Percentiles rank a stretch among this genome's conserved stretches.
Conservation (phyloP, 2,797 vertebrate species). For the Salarias fasciatus region DNA sequence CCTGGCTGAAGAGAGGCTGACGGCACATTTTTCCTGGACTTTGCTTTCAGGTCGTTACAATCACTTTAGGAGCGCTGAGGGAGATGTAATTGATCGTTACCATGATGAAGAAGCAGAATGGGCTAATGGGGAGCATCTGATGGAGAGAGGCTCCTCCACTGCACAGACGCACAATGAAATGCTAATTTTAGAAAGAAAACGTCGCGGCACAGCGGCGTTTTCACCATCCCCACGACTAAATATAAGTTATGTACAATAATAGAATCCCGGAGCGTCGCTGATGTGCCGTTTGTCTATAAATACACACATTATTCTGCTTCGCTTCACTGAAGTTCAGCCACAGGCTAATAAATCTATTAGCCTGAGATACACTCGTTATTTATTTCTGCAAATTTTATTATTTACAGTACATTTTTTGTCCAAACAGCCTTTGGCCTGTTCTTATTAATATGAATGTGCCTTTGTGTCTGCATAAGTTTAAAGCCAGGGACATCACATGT, state of each 20-base stretch:
- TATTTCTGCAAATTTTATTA: conserved; percentile 17
- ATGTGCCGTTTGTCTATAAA: conserved; percentile 11
- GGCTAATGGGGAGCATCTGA: too few relatives aligned
- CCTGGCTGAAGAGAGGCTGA: conserved; percentile 20
- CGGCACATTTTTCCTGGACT: conserved; percentile 9
- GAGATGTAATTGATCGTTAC: conserved; percentile 30
- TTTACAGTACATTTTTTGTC: conserved; percentile 56
- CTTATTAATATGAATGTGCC: conserved; percentile 30
- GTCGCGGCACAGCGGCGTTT: too few relatives aligned
- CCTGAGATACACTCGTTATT: conserved; percentile 40
- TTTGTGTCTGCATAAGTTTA: conserved; percentile 29
- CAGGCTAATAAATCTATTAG: conserved; percentile 47
- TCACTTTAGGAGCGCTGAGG: conserved; percentile 26
- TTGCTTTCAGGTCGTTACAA: conserved; percentile 5
- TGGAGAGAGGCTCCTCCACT: too few relatives aligned
- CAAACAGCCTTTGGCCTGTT: conserved; percentile 39
- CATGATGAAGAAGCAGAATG: conserved; percentile 7
- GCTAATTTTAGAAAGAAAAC: too few relatives aligned
- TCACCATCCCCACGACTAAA: conserved; percentile 1
- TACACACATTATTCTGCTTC: conserved; percentile 21
- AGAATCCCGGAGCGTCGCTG: not conserved
- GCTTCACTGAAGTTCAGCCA: conserved; percentile 34
- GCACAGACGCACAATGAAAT: too few relatives aligned
- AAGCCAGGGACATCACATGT: conserved; percentile 19
- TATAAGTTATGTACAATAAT: not conserved